Evolutionary conservation across 1,140 invertebrate species (phyloP).

Genomic region (Druon quercuslanigerum): DNA sequence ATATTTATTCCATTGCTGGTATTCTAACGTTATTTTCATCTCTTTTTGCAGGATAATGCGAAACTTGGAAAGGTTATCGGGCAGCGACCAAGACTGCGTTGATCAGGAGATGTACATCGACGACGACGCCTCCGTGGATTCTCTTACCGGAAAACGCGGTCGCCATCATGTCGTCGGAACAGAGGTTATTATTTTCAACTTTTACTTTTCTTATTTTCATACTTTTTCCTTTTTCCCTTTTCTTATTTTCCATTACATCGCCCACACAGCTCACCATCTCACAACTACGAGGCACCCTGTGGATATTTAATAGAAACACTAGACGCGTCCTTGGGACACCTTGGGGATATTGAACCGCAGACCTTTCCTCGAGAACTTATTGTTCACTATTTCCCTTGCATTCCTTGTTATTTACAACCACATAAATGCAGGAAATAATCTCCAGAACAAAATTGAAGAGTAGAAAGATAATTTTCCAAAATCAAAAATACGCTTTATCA

Average conservation of each 20-base stretch:
- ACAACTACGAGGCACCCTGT: neutral
- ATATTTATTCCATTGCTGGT: too few species aligned
- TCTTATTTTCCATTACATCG: conserved; percentile 10
- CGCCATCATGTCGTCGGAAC: conserved; percentile 70
- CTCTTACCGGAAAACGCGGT: conserved; percentile 73
- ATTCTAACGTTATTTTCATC: conserved; percentile 31
- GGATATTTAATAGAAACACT: conserved; percentile 24
- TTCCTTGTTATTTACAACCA: neutral
- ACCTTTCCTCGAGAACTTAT: neutral
- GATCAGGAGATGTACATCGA: conserved; percentile 76
- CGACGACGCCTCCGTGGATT: conserved; percentile 74
- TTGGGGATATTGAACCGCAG: conserved; percentile 17
- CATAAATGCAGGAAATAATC: neutral
- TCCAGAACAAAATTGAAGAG: too few species aligned
- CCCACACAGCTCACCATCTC: neutral
- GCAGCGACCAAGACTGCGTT: conserved; percentile 73
- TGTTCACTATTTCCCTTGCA: neutral
- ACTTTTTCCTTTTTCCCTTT: neutral
- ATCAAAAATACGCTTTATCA: too few species aligned
- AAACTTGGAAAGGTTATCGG: conserved; percentile 72
- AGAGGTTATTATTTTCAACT: conserved; percentile 61
- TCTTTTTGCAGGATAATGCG: conserved; percentile 69
- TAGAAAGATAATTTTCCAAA: too few species aligned
- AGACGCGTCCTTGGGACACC: conserved; percentile 13
- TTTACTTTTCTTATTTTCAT: neutral